These are phyloP conservation scores for Coregonus sp. DNA, from an alignment of 2,797 vertebrate species.

Conservation along the genomic window DNA sequence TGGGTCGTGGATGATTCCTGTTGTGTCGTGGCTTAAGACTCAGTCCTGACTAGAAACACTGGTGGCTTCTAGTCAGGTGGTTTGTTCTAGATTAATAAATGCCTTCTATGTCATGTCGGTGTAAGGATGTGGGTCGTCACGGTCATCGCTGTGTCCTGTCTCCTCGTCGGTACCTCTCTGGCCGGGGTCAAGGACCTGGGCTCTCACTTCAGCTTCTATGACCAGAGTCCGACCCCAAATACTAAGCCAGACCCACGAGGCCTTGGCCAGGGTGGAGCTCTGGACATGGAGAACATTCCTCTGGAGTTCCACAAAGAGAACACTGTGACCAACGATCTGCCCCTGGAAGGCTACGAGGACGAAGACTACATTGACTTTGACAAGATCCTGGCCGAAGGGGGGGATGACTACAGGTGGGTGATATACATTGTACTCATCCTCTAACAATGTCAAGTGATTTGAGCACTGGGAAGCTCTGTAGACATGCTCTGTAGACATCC, in stretches of 20 bases:
- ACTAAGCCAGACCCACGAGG: conserved; percentile 41
- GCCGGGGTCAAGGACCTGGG: conserved; percentile 78
- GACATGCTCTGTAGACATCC: too few species aligned
- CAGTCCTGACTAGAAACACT: not conserved
- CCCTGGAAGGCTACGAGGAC: conserved; percentile 87
- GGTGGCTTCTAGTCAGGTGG: conserved; percentile 1
- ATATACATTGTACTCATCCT: not conserved
- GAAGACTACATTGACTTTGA: conserved; percentile 94
- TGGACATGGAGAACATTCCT: conserved; percentile 68
- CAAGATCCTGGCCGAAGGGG: conserved; percentile 79
- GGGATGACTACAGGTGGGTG: conserved; percentile 75
- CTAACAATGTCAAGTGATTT: not conserved
- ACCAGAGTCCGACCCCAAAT: conserved; percentile 14
- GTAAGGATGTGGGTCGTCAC: conserved; percentile 79
- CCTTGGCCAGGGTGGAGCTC: conserved; percentile 33
- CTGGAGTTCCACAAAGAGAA: conserved; percentile 89
- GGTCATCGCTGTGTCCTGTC: conserved; percentile 61
- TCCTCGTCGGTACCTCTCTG: conserved; percentile 69
- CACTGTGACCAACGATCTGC: conserved; percentile 89
- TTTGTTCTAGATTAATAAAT: not conserved
- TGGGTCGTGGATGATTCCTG: too few species aligned
- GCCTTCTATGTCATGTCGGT: not conserved
- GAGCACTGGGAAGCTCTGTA: not conserved
- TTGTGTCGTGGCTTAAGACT: too few species aligned
- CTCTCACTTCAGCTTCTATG: conserved; percentile 70